Evolutionary conservation across 2,113 vertebrate genomes (phyloP).

Genomic region (Salvelinus sp.): DNA sequence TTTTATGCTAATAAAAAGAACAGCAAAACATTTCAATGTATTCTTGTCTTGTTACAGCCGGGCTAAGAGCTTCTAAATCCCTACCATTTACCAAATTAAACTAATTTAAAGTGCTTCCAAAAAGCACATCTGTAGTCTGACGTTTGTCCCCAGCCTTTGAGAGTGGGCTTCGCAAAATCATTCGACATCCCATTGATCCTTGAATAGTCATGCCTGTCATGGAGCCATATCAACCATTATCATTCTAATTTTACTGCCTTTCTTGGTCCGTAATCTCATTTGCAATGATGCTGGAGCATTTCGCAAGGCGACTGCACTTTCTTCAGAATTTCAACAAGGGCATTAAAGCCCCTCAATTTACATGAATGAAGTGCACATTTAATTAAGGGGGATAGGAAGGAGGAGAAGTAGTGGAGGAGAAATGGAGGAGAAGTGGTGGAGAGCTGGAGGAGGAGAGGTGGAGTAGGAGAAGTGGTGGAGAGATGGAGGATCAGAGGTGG

Average conservation of each 20-base stretch:
- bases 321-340: conserved; percentile 99
- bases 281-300: conserved; percentile 98
- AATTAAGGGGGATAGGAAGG: conserved; percentile 81
- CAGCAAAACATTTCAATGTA: conserved; percentile 92
- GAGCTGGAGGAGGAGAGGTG: conserved; percentile 68
- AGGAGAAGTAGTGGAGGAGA: conserved; percentile 78
- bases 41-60: conserved; percentile 91
- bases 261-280: conserved; percentile 99
- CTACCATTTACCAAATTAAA: conserved; percentile 99
- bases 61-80: conserved; percentile 95
- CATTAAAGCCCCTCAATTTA: conserved; percentile 99
- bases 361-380: conserved; percentile 99
- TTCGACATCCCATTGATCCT: conserved; percentile 96
- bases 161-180: conserved; percentile 83
- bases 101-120: conserved; percentile 98
- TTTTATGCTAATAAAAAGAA: conserved; percentile 89
- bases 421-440: conserved; percentile 73
- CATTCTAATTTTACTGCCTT: conserved; percentile 99
- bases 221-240: conserved; percentile 99
- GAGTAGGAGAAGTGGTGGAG: not conserved
- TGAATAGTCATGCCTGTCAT: conserved; percentile 99
- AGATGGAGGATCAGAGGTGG: not conserved
- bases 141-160: conserved; percentile 85
- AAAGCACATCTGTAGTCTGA: conserved; percentile 97
- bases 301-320: conserved; percentile 94